phyloP scores from a whole-genome alignment of 1,140 invertebrate genomes.

The Oscheius sp. region DNA sequence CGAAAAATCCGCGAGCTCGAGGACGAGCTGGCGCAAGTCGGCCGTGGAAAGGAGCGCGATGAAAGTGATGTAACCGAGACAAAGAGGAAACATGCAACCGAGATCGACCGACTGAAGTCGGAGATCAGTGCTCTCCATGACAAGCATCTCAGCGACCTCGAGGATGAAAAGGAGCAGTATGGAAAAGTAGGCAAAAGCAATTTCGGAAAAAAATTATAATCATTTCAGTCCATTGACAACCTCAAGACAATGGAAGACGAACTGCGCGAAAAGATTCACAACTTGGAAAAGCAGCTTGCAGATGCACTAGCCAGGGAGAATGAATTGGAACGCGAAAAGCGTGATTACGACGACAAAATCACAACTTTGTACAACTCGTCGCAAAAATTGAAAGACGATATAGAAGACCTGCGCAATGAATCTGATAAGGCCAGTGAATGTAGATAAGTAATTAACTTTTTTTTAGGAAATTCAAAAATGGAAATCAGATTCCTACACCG shows the following conservation, averaged over 20 bases:
- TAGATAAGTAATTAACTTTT: not conserved
- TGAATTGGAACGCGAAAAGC: conserved; percentile 52
- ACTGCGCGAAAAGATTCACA: conserved; percentile 48
- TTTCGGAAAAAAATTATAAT: not conserved
- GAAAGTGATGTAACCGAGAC: conserved; percentile 51
- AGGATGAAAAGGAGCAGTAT: conserved; percentile 57
- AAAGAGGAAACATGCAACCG: conserved; percentile 53
- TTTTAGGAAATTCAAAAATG: conserved; percentile 58
- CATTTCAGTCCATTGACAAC: conserved; percentile 50
- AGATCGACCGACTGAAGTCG: conserved; percentile 55
- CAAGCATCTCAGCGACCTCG: conserved; percentile 56
- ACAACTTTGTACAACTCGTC: conserved; percentile 45
- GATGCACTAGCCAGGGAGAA: conserved; percentile 55
- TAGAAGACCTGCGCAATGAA: conserved; percentile 54
- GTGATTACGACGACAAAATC: conserved; percentile 56
- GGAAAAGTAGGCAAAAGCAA: conserved; percentile 27
- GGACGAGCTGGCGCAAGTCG: conserved; percentile 51
- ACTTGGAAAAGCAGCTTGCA: conserved; percentile 52
- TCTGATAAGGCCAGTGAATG: conserved; percentile 47
- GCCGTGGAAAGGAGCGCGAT: conserved; percentile 45
- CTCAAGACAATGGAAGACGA: conserved; percentile 53
- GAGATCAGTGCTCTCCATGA: conserved; percentile 54
- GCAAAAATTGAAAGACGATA: conserved; percentile 57
- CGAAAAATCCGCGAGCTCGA: conserved; percentile 52
- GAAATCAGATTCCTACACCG: conserved; percentile 57